Percentiles rank a stretch among this genome's conserved stretches.
Evolutionary conservation across 2,113 vertebrate species (phyloP).

Genomic region (Furnarius figulus): DNA sequence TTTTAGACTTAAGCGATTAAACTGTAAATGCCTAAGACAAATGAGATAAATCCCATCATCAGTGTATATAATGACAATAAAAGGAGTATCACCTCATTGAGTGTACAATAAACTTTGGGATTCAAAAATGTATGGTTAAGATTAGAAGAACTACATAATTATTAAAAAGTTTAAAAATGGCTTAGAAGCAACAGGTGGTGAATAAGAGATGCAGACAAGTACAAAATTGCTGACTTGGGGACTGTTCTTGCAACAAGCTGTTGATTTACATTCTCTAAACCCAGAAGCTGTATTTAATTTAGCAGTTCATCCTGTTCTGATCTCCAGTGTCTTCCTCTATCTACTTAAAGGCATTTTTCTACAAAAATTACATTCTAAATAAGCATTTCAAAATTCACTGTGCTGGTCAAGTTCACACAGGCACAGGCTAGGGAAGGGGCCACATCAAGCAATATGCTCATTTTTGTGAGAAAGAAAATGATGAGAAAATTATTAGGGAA

Average conservation of each 20-base stretch:
- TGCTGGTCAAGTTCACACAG: not conserved
- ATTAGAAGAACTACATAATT: not conserved
- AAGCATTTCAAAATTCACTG: not conserved
- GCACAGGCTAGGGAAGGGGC: not conserved
- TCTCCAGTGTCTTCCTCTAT: not conserved
- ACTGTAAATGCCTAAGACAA: not conserved
- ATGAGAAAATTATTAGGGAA: not conserved
- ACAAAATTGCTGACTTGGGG: not conserved
- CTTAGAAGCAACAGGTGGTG: not conserved
- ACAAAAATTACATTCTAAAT: slow-evolving; percentile 10
- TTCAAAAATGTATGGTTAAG: not conserved
- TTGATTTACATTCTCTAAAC: slow-evolving; percentile 3
- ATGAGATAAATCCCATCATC: not conserved
- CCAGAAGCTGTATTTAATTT: slow-evolving; percentile 31
- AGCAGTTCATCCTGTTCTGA: not conserved
- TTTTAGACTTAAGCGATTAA: not conserved
- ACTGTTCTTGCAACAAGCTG: not conserved
- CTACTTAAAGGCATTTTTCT: slow-evolving; percentile 2
- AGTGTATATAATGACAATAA: not conserved
- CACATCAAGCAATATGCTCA: not conserved
- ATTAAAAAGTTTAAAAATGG: not conserved
- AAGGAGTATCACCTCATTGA: not conserved
- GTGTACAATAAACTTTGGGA: not conserved
- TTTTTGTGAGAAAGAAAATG: not conserved
- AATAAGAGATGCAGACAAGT: not conserved